phyloP scores from a whole-genome alignment of 2,113 vertebrate genomes.

The Sprattus sprattus region DNA sequence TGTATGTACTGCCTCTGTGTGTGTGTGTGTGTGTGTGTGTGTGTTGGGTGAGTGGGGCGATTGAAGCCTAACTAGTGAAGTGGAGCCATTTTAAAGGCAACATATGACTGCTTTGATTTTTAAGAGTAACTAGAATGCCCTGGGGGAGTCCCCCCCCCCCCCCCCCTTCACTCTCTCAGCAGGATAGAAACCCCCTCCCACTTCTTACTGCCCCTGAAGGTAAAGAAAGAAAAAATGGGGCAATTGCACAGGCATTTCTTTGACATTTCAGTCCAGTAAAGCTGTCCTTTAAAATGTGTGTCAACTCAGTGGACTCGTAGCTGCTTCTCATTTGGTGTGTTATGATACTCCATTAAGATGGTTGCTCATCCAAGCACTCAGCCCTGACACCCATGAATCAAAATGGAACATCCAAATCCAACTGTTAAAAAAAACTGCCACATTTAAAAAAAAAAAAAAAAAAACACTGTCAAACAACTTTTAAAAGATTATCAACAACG shows the following conservation, averaged over 20 bases:
- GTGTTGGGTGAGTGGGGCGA: background rate
- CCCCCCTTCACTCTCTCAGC: background rate
- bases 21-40: background rate
- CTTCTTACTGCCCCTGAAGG: background rate
- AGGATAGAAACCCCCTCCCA: background rate
- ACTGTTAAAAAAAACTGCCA: background rate
- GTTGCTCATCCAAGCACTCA: background rate
- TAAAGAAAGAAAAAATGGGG: slow-evolving; percentile 21
- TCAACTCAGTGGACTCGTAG: background rate
- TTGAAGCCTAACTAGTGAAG: background rate
- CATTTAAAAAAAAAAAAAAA: background rate
- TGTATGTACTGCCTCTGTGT: background rate
- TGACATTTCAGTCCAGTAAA: slow-evolving; percentile 12
- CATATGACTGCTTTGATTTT: slow-evolving; percentile 36
- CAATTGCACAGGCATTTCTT: slow-evolving; percentile 1
- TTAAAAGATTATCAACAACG: background rate
- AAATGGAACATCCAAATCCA: background rate
- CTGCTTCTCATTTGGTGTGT: background rate
- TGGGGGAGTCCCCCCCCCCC: slow-evolving; percentile 18
- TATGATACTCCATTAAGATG: background rate
- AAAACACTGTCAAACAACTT: background rate
- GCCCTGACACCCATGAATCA: background rate
- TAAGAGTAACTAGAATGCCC: slow-evolving; percentile 32
- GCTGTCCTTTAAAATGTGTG: slow-evolving; percentile 29
- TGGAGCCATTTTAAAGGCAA: slow-evolving; percentile 10